Conservation (phyloP, 35 echinoderm and acorn worm species). For the Strongylocentrotus purpuratus region DNA sequence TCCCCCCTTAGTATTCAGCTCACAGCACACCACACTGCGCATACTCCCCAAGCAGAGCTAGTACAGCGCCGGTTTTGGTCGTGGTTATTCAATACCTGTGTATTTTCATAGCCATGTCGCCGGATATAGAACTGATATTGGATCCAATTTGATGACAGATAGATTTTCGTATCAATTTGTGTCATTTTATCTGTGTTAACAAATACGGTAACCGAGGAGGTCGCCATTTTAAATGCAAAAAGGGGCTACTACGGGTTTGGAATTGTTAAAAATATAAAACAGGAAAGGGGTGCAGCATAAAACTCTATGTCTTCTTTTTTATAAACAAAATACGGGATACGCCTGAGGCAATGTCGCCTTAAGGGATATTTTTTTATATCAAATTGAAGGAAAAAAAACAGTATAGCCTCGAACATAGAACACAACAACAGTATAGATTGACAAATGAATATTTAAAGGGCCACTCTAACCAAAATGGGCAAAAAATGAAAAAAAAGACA, state of each 20-base stretch:
- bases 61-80: neutral
- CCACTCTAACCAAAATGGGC: no score
- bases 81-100: slow-evolving; percentile 3
- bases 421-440: neutral
- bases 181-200: neutral
- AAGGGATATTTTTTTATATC: no score
- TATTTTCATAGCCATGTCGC: neutral
- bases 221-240: neutral
- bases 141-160: neutral
- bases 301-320: no score
- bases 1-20: neutral
- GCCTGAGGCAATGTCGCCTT: no score
- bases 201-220: neutral
- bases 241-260: neutral
- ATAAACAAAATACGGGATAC: no score
- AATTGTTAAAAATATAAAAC: no score
- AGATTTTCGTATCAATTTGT: slow-evolving; percentile 18
- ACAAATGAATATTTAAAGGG: no score
- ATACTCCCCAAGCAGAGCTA: neutral
- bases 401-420: neutral
- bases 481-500: no score
- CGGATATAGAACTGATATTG: slow-evolving; percentile 17
- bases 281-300: no score
- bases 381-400: neutral
- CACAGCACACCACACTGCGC: neutral